Base-by-base conservation (phyloP, 92 coral and sea anemone species). In the Bergia puertoricense region DNA sequence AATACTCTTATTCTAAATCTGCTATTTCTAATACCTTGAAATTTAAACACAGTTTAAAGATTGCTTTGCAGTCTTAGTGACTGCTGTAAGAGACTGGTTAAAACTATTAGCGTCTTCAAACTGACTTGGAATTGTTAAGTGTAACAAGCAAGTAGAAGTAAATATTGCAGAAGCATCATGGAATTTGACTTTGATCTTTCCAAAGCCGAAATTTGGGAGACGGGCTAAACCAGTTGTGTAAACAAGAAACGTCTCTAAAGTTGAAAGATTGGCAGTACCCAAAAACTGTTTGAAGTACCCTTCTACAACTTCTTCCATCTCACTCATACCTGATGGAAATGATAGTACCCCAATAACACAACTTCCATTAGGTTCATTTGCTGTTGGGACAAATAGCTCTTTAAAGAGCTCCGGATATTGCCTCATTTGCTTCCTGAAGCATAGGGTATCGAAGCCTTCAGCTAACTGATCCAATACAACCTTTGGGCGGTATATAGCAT, bases 171-270 rank as follows among this genome's bases (percentile, higher is more conserved):
- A 6, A 23, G 62, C 45, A 14, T 79, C 36, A 57, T 87, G 51
- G 30, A 62, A 87, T 51, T 87, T 87, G 14, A 87, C 85, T 77
- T 77, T 74, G 67, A 87, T 87, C 50, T 57, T 77, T 40, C 90
- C 90, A 72, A 87, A 36, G 54, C 90, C 85, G 77, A 76, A 78
- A 59, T 87, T 79, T 37, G 90, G 90, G 38, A 88, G 37, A 48
- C 90, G 71, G 20, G 85, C 22, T 39, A 85, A 74, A 5, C 90
- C 90, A n/a, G 90, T 88, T 39, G 90, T 45, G 46, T 65, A 78
- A 30, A 79, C 73, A 22, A 88, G 85, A 69, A 41, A 43, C 62
- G 72, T 85, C 9, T 82, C 86, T 11, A 62, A n/a, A 30, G 86
- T 82, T 82, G 62, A 39, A 37, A 0, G 20, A 16, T 82, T 45